Evolutionary conservation across 2,888 invertebrate species (phyloP).

Genomic region (Scaptomyza caliginosa): DNA sequence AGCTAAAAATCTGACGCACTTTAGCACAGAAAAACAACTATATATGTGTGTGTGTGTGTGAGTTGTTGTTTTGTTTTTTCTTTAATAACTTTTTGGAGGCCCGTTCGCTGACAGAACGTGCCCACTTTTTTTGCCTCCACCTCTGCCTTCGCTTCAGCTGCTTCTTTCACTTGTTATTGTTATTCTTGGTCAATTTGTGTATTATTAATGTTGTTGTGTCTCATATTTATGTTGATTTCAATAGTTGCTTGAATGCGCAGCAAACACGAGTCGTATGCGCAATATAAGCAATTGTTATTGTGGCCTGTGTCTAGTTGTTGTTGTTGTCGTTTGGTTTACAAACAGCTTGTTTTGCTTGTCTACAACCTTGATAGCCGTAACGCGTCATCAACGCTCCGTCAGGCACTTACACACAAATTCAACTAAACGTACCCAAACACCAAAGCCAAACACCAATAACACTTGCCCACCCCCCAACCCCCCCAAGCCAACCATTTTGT

Average conservation of each 20-base stretch:
- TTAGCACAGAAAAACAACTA: neutral
- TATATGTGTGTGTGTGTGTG: neutral
- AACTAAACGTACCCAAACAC: neutral
- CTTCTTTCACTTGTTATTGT: constrained; percentile 6
- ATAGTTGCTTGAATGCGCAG: constrained; percentile 22
- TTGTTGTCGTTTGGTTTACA: constrained; percentile 37
- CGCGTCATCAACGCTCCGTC: constrained; percentile 31
- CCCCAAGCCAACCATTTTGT: neutral
- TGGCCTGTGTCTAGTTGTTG: constrained; percentile 1
- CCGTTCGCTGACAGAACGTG: constrained; percentile 52
- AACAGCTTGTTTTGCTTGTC: constrained; percentile 48
- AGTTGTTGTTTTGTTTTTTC: neutral
- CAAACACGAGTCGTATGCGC: constrained; percentile 58
- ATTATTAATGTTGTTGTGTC: constrained; percentile 10
- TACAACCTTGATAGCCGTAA: constrained; percentile 60
- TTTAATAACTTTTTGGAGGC: constrained; percentile 55
- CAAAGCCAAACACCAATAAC: neutral
- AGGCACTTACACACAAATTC: neutral
- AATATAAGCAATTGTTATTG: constrained; percentile 35
- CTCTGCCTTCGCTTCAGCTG: neutral
- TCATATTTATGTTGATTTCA: constrained; percentile 7
- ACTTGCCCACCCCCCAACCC: neutral
- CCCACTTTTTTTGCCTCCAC: constrained; percentile 47
- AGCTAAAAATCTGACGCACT: constrained; percentile 4
- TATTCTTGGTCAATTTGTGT: neutral